These are phyloP conservation scores for Ormia ochracea DNA, from an alignment of 2,888 invertebrate species.

Conservation along the genomic window DNA sequence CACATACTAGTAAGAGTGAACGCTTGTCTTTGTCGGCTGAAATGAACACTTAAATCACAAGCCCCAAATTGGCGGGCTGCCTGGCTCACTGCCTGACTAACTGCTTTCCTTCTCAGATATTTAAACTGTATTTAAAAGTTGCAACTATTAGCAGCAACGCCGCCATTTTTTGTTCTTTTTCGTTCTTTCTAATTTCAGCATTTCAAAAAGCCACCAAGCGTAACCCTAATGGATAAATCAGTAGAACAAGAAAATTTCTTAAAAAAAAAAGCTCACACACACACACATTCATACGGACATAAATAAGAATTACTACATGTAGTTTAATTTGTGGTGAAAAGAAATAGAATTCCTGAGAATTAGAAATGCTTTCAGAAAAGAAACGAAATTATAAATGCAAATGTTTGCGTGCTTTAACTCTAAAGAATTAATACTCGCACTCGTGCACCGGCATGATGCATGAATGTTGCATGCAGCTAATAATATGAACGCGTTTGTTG, in stretches of 20 bases:
- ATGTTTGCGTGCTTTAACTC: conserved; percentile 45
- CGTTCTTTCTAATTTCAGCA: neutral
- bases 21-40: conserved; percentile 4
- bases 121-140: conserved; percentile 48
- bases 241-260: neutral
- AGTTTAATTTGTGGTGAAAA: conserved; percentile 27
- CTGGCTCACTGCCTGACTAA: neutral
- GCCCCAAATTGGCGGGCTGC: neutral
- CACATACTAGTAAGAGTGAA: neutral
- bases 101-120: conserved; percentile 6
- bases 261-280: conserved; percentile 1
- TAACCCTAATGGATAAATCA: conserved; percentile 42
- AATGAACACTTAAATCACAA: conserved; percentile 46
- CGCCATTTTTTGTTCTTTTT: neutral
- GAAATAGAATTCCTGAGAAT: conserved; percentile 29
- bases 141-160: conserved; percentile 23
- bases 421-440: conserved; percentile 9
- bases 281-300: too few species aligned
- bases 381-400: conserved; percentile 42
- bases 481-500: conserved; percentile 36
- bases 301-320: conserved; percentile 14
- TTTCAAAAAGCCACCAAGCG: conserved; percentile 42
- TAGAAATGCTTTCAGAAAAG: conserved; percentile 40
- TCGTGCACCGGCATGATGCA: conserved; percentile 22
- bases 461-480: conserved; percentile 19